Evolutionary conservation across 2,888 invertebrate genomes (phyloP).

Genomic region (Odontomyia ornata): DNA sequence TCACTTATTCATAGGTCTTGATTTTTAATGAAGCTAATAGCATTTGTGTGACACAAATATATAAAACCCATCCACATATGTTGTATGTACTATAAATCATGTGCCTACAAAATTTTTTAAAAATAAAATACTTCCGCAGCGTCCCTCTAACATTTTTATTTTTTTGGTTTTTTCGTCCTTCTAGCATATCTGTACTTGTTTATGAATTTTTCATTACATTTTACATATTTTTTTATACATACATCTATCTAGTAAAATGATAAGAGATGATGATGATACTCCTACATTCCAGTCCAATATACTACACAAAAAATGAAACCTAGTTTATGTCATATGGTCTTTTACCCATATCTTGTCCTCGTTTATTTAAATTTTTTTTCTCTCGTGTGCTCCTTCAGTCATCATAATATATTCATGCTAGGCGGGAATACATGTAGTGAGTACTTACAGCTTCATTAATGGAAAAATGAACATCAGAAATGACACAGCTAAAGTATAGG

Average conservation of each 20-base stretch:
- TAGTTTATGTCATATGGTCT: too few species aligned
- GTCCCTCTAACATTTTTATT: not conserved
- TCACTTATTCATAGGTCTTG: not conserved
- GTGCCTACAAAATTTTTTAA: not conserved
- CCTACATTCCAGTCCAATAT: not conserved
- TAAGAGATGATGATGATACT: not conserved
- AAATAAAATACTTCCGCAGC: not conserved
- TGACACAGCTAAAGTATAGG: not conserved
- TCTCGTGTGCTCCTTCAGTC: too few species aligned
- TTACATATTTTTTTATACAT: not conserved
- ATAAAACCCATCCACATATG: not conserved
- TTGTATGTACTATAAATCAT: not conserved
- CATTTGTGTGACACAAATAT: not conserved
- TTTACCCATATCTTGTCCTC: not conserved
- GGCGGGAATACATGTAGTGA: not conserved
- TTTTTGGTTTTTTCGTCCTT: constrained; percentile 1
- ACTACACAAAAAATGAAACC: too few species aligned
- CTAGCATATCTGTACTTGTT: not conserved
- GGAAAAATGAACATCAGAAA: not conserved
- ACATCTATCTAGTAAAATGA: not conserved
- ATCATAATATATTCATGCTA: not conserved
- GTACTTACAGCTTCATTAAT: not conserved
- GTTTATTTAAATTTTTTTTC: too few species aligned
- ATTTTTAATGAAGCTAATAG: constrained; percentile 1
- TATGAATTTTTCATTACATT: constrained; percentile 33